Evolutionary conservation across 2,797 vertebrate species (phyloP).

Genomic region (Scomberomorus guttatus): DNA sequence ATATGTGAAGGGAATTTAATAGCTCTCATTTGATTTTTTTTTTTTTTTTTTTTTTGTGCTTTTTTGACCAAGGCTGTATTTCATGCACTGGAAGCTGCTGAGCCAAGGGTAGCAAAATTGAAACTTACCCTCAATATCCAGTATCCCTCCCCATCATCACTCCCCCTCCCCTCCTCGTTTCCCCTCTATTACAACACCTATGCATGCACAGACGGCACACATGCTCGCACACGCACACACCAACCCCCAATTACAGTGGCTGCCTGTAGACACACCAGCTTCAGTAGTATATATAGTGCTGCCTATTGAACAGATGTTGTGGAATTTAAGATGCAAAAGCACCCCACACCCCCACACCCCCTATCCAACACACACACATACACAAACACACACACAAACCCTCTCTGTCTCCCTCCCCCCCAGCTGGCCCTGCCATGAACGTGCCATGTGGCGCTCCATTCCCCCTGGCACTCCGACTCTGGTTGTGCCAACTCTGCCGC

Average conservation of each 20-base stretch:
- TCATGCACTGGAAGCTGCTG: slow-evolving; percentile 48
- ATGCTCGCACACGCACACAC: slow-evolving; percentile 59
- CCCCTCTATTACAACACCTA: slow-evolving; percentile 58
- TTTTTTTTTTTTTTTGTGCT: background rate
- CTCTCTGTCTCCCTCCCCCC: slow-evolving; percentile 69
- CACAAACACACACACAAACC: slow-evolving; percentile 42
- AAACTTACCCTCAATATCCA: slow-evolving; percentile 50
- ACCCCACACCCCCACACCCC: slow-evolving; percentile 36
- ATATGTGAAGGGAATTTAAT: slow-evolving; percentile 73
- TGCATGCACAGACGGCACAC: slow-evolving; percentile 68
- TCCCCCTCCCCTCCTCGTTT: slow-evolving; percentile 11
- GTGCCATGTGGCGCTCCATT: slow-evolving; percentile 87
- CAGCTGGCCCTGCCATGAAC: slow-evolving; percentile 87
- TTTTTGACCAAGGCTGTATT: slow-evolving; percentile 48
- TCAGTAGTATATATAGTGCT: slow-evolving; percentile 74
- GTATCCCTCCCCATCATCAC: slow-evolving; percentile 23
- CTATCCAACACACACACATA: slow-evolving; percentile 28
- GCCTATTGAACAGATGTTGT: slow-evolving; percentile 92
- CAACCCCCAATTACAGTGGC: slow-evolving; percentile 77
- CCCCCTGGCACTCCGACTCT: slow-evolving; percentile 84
- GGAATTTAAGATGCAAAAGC: slow-evolving; percentile 92
- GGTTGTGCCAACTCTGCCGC: slow-evolving; percentile 83
- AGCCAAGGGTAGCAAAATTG: slow-evolving; percentile 52
- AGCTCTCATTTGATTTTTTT: slow-evolving; percentile 59
- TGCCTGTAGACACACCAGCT: slow-evolving; percentile 81